Conservation (phyloP, 2,888 invertebrate genomes). For the Bugula neritina region DNA sequence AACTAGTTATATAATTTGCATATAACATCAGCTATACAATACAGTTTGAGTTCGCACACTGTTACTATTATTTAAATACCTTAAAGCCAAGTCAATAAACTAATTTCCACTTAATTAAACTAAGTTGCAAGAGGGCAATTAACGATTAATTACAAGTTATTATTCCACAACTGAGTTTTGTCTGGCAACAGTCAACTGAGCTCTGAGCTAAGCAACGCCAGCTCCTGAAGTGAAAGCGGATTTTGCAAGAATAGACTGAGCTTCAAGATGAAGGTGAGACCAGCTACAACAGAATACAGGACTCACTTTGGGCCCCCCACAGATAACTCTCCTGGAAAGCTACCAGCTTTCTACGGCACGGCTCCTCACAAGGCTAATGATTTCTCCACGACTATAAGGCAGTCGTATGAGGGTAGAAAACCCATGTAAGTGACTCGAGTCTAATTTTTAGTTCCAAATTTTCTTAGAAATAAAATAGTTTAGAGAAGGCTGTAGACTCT, state of each 20-base stretch:
- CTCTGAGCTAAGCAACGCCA: no score
- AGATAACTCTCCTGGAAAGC: neutral
- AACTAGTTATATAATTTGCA: no score
- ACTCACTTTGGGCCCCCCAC: neutral
- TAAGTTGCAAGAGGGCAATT: neutral
- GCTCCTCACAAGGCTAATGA: slow-evolving; percentile 21
- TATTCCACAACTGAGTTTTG: neutral
- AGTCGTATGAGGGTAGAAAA: neutral
- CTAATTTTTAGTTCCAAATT: no score
- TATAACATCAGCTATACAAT: no score
- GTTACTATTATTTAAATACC: neutral
- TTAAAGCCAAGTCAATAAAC: neutral
- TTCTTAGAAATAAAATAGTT: no score
- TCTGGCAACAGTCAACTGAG: neutral
- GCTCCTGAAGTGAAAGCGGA: no score
- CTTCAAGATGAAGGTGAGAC: neutral
- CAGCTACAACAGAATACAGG: slow-evolving; percentile 14
- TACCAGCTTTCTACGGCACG: slow-evolving; percentile 12
- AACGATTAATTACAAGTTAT: neutral
- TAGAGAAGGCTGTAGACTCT: no score
- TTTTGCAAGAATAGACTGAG: neutral
- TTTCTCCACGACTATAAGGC: neutral
- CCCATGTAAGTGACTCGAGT: neutral
- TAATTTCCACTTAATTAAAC: neutral
- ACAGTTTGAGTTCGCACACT: no score